Conservation (phyloP, 2,113 vertebrate species). For the Chlorodrepanis virens region DNA sequence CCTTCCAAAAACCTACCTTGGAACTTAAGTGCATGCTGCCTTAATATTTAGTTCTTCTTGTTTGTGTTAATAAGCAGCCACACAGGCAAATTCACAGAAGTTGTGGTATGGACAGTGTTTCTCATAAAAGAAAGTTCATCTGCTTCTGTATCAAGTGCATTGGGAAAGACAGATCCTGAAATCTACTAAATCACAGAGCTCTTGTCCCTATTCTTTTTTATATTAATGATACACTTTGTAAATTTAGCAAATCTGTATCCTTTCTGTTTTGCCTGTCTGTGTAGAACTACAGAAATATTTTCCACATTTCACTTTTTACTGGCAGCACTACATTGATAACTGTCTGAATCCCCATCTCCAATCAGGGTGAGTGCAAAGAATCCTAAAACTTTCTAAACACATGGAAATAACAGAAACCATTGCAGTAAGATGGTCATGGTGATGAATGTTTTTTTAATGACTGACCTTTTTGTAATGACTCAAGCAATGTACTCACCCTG, state of each 20-base stretch:
- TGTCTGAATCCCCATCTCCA: not conserved
- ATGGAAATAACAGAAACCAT: not conserved
- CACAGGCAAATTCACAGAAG: not conserved
- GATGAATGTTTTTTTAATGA: not conserved
- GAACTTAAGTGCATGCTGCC: fast-evolving
- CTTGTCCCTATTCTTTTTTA: not conserved
- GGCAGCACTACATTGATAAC: not conserved
- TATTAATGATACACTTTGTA: not conserved
- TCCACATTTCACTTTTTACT: not conserved
- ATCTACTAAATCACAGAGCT: not conserved
- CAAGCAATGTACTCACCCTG: not conserved
- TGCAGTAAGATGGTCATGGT: not conserved
- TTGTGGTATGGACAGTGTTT: not conserved
- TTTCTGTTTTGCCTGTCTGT: not conserved
- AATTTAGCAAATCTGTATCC: not conserved
- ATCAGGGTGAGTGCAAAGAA: not conserved
- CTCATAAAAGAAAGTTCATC: not conserved
- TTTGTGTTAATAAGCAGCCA: not conserved
- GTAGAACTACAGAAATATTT: not conserved
- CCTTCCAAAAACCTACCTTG: not conserved
- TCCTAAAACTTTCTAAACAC: not conserved
- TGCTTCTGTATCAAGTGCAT: fast-evolving
- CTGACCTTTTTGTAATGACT: not conserved
- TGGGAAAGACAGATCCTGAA: not conserved
- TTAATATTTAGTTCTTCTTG: not conserved